Evolutionary conservation across 2,888 invertebrate genomes (phyloP), one percentile per base, ranked within the genome.

Genomic region (Nesidiocoris tenuis): DNA sequence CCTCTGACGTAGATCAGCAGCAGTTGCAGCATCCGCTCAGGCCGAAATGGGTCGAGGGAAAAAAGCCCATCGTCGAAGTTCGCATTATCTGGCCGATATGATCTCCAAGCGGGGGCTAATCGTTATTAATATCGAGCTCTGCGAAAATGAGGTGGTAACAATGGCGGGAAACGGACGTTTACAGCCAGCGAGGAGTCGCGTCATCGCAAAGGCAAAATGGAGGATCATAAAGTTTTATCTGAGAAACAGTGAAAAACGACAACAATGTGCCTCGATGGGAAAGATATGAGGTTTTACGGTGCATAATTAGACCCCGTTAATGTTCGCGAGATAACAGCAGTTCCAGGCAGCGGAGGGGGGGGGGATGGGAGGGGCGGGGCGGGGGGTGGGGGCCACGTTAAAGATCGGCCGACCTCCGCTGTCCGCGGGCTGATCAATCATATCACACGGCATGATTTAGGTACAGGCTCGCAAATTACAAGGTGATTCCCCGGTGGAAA

Each of bases 221-320:
- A 21, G 25, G 63, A 63, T 56, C 72, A 72, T 72, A 72, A 72
- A 72, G 54, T 61, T 72, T 72, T 72, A 72, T 72, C 72, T 72
- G 72, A 39, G 63, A 72, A 72, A 61, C 72, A 23, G 9, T 3
- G 39, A 39, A 39, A 39, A 39, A 39, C 39, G 22, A 55, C 74
- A 79, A 78, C 79, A 79, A 79, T 79, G 79, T 77, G 68, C 57
- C n/a, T 54, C 75, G 79, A 79, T 79, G 78, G 64, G 64, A 39
- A 76, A 71, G 79, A 79, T 79, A 79, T 72, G 64, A 56, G 70
- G 18, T 79, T 70, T 79, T 78, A 79, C 75, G 70, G 77, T 77
- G 66, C 77, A 79, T 79, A 79, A 79, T 79, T 79, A 79, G 63
- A 54, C 54, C 39, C 56, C 16, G 72, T 72, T 72, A 72, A 72